Evolutionary conservation across 2,888 invertebrate genomes (phyloP).

Genomic region (Cinara cedri): DNA sequence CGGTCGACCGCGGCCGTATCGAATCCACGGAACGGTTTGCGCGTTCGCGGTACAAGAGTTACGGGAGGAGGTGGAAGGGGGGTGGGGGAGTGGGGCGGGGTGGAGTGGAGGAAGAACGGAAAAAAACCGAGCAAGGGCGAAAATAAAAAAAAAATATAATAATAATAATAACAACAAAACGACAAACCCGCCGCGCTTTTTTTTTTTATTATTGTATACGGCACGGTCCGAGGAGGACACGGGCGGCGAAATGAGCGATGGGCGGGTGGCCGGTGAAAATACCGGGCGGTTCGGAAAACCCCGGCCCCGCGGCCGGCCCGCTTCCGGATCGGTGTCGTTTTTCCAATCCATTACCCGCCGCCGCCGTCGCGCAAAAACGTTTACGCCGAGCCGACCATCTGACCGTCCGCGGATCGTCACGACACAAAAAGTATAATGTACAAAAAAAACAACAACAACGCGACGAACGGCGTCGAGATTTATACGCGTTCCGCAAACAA

Average conservation of each 20-base stretch:
- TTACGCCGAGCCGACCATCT: too few relatives aligned
- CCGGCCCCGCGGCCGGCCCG: slow-evolving; percentile 6
- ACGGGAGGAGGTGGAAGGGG: too few relatives aligned
- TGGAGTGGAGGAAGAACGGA: too few relatives aligned
- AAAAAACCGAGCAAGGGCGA: background rate
- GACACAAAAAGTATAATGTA: too few relatives aligned
- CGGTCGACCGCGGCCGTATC: slow-evolving; percentile 7
- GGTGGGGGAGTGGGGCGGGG: too few relatives aligned
- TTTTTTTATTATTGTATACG: too few relatives aligned
- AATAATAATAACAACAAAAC: slow-evolving; percentile 28
- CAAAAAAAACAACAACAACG: too few relatives aligned
- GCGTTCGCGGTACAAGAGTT: slow-evolving; percentile 15
- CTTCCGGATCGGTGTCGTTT: slow-evolving; percentile 33
- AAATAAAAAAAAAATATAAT: background rate
- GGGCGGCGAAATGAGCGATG: background rate
- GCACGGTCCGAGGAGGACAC: too few relatives aligned
- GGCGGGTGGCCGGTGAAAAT: background rate
- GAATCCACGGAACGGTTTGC: slow-evolving; percentile 31
- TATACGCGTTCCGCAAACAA: too few relatives aligned
- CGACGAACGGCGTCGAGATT: too few relatives aligned
- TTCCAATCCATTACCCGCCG: slow-evolving; percentile 51
- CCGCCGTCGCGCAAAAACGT: too few relatives aligned
- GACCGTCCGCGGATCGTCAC: background rate
- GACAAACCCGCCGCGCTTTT: background rate
- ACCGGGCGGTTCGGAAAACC: background rate